Conservation (phyloP, 2,113 vertebrate species). For the Plecotus auritus region DNA sequence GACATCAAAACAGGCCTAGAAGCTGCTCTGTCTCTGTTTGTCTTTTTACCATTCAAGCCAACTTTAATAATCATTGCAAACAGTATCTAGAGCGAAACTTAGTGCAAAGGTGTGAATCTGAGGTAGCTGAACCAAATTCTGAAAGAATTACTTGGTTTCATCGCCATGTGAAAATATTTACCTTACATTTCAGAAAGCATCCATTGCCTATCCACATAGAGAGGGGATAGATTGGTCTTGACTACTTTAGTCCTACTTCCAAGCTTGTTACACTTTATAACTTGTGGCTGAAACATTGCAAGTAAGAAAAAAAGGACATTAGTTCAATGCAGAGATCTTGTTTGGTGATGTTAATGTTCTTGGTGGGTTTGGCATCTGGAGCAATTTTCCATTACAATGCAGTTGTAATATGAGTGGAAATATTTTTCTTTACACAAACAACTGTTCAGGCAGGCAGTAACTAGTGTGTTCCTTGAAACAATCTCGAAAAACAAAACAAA, state of each 20-base stretch:
- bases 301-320: not conserved
- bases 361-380: conserved; percentile 67
- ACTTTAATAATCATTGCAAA: conserved; percentile 54
- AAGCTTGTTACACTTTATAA: conserved; percentile 57
- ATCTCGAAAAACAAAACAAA: conserved; percentile 61
- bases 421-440: conserved; percentile 71
- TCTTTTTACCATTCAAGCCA: conserved; percentile 57
- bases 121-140: conserved; percentile 50
- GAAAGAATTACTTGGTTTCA: not conserved
- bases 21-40: conserved; percentile 12
- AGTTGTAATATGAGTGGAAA: conserved; percentile 63
- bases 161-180: conserved; percentile 52
- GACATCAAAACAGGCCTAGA: conserved; percentile 57
- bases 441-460: not conserved
- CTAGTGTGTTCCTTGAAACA: conserved; percentile 54
- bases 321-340: conserved; percentile 24
- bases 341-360: conserved; percentile 32
- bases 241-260: conserved; percentile 43
- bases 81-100: conserved; percentile 21
- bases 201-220: conserved; percentile 40
- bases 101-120: not conserved
- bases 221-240: conserved; percentile 44
- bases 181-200: conserved; percentile 65
- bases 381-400: conserved; percentile 75
- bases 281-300: conserved; percentile 30